Evolutionary conservation across 1,140 invertebrate species (phyloP).

Genomic region (Drosophila parvula): DNA sequence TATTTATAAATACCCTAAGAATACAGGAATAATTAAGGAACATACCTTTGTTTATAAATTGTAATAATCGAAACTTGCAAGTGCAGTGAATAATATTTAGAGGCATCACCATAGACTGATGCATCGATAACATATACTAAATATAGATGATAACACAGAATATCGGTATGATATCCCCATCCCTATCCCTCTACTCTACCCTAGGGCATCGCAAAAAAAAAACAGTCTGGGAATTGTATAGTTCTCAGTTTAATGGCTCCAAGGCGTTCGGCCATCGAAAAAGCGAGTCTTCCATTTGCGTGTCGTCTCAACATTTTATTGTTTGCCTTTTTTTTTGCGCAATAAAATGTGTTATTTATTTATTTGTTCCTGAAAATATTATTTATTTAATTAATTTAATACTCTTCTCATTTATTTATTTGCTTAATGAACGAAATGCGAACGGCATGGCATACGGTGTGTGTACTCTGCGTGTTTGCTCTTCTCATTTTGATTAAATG

Average conservation of each 20-base stretch:
- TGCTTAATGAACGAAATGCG: constrained; percentile 50
- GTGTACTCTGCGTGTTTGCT: constrained; percentile 51
- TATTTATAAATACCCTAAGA: too few relatives aligned
- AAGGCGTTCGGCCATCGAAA: constrained; percentile 33
- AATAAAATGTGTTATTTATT: constrained; percentile 73
- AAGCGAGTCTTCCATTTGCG: constrained; percentile 52
- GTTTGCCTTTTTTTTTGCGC: constrained; percentile 62
- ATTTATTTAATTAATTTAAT: constrained; percentile 78
- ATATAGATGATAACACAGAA: too few relatives aligned
- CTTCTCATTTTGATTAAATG: constrained; percentile 74
- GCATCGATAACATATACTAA: too few relatives aligned
- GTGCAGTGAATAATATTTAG: too few relatives aligned
- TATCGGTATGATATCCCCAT: background rate
- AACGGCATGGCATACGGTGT: constrained; percentile 26
- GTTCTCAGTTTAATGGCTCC: constrained; percentile 1
- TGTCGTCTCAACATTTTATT: constrained; percentile 35
- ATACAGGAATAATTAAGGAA: too few relatives aligned
- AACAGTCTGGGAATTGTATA: constrained; percentile 6
- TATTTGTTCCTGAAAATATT: constrained; percentile 61
- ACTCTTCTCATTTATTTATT: constrained; percentile 57
- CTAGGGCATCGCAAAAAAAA: constrained; percentile 4
- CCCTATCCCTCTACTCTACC: background rate
- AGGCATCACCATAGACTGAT: too few relatives aligned
- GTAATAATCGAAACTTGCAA: too few relatives aligned
- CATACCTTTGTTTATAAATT: too few relatives aligned